Evolutionary conservation across 2,113 vertebrate species (phyloP).

Genomic region (Dromaius novaehollandiae): DNA sequence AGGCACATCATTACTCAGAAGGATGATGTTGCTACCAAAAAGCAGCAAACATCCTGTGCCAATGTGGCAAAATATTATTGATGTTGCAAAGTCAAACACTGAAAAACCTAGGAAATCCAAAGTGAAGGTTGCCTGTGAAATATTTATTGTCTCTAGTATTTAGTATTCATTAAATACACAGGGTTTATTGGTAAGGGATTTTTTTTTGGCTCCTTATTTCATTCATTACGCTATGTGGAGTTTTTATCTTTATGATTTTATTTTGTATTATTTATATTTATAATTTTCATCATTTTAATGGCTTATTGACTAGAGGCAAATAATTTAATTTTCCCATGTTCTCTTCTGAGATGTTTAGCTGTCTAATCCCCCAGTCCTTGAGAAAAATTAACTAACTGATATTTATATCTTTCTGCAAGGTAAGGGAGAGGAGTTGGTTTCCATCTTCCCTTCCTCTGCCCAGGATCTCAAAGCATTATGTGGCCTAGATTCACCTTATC

Average conservation of each 20-base stretch:
- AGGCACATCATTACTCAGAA: background rate
- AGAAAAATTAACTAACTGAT: constrained; percentile 34
- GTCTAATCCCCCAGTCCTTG: background rate
- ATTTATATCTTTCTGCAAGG: background rate
- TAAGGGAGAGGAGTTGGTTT: background rate
- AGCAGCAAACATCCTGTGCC: background rate
- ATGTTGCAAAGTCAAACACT: constrained; percentile 7
- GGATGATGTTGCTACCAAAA: background rate
- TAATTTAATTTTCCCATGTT: background rate
- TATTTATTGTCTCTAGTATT: background rate
- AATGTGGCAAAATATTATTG: background rate
- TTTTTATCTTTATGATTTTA: background rate
- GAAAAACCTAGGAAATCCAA: background rate
- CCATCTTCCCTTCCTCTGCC: background rate
- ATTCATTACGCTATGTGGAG: background rate
- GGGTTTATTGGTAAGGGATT: background rate
- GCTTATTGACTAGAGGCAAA: background rate
- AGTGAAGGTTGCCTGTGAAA: background rate
- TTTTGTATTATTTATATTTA: background rate
- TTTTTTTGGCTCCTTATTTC: background rate
- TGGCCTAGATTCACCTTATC: background rate
- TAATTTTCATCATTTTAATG: background rate
- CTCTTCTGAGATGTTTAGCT: background rate
- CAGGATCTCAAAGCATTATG: background rate
- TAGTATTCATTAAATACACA: background rate